Evolutionary conservation across 1,140 invertebrate genomes (phyloP), one percentile per base, ranked within the genome.

Genomic region (Drosophila kohkoa): DNA sequence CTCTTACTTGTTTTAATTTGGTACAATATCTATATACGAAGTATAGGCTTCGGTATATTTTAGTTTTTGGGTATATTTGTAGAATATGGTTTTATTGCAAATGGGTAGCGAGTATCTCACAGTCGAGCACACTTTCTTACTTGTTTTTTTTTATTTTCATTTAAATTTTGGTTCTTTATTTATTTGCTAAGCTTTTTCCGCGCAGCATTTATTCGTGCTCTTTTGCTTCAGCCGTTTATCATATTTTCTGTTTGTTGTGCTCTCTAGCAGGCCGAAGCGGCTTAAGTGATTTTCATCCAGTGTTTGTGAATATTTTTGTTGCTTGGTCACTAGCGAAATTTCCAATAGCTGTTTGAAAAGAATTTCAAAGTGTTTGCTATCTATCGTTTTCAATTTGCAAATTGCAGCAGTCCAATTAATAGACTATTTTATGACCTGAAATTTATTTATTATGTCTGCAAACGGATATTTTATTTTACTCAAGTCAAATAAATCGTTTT

Each of bases 261-360:
- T 59, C 55, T 64, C 51, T 6, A 20, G 8, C n/a, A 10, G n/a
- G 30, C 35, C 10, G 35, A 11, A 20, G 54, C 30, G 46, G 75
- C 71, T 87, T 70, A 82, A 82, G 82, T 69, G 83, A 73, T 77
- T 87, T 79, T 43, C 35, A 58, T 63, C 11, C 32, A 32, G 41
- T 54, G 28, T 43, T 55, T 62, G 57, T 32, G 45, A 48, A 63
- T 46, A 38, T 32, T 69, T 52, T 8, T 32, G 32, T 32, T 52
- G 8, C 20, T 3, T n/a, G 0, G n/a, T 13, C 20, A 25, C 20
- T 25, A 25, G 20, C 35, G 35, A 38, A 38, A 38, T 38, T 4
- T 25, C 35, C 41, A 13, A 43, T n/a, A 43, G 41, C 41, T 43
- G 41, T 43, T 43, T n/a, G n/a, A 32, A 32, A 7, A 3, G 38